Conservation (phyloP, 2,797 vertebrate genomes). For the Rachycentron canadum region DNA sequence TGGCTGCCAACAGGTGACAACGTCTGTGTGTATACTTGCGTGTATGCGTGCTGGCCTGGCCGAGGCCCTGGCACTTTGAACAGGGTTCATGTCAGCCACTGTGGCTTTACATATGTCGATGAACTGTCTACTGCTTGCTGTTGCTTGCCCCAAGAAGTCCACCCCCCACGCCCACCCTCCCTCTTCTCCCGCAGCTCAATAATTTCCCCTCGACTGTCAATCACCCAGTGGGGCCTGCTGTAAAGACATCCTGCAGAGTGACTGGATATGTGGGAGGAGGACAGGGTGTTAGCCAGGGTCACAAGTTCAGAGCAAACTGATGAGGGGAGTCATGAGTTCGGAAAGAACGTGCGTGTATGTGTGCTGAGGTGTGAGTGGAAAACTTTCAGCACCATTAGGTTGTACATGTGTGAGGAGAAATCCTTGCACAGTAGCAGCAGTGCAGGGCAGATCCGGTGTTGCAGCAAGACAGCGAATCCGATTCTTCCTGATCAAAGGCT, state of each 20-base stretch:
- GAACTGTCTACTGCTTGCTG: slow-evolving; percentile 62
- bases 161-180: slow-evolving; percentile 28
- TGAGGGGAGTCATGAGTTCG: slow-evolving; percentile 61
- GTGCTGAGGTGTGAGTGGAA: slow-evolving; percentile 54
- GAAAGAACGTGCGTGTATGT: slow-evolving; percentile 35
- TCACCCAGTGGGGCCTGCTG: slow-evolving; percentile 68
- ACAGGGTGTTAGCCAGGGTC: slow-evolving; percentile 64
- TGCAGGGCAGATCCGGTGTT: slow-evolving; percentile 66
- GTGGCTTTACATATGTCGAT: slow-evolving; percentile 72
- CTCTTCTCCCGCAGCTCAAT: slow-evolving; percentile 42
- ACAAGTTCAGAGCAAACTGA: slow-evolving; percentile 80
- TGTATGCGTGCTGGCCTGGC: slow-evolving; percentile 26
- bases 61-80: slow-evolving; percentile 39
- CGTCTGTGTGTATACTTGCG: not conserved
- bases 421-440: slow-evolving; percentile 29
- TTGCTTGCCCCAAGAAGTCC: slow-evolving; percentile 64
- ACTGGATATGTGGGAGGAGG: slow-evolving; percentile 14
- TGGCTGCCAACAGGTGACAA: slow-evolving; percentile 58
- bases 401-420: slow-evolving; percentile 20
- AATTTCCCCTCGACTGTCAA: slow-evolving; percentile 68
- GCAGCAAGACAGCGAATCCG: slow-evolving; percentile 72
- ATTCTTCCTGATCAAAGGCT: slow-evolving; percentile 83
- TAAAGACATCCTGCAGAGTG: slow-evolving; percentile 63
- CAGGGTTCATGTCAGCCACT: slow-evolving; percentile 61
- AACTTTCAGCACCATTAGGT: slow-evolving; percentile 55